Evolutionary conservation across 2,797 vertebrate species (phyloP), one percentile per base, ranked within the genome.

Genomic region (Hyperoplus lanceolatus): DNA sequence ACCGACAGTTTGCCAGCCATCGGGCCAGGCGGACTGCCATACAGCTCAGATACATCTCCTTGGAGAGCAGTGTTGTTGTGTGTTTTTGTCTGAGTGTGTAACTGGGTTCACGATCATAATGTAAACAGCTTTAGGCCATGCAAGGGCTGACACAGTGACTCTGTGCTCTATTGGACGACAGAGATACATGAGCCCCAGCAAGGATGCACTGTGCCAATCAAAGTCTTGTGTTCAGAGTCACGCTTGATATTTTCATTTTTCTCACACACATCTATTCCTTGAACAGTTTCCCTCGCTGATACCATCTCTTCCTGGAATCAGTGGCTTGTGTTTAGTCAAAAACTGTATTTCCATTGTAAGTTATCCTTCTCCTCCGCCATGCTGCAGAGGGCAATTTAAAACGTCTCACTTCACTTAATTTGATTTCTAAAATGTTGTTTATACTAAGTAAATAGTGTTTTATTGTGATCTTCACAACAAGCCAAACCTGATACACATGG

Each of bases 71-170:
- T 15, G 51, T 55, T 38, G 16, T 21, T 58, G 62, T 36, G 62
- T 55, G 13, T 39, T 48, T 60, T 49, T 46, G 38, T 51, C 71
- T 75, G 68, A 39, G 71, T 65, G 58, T 70, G 59, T 56, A 42
- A 63, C 41, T 59, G 55, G 39, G 38, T 72, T 11, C 62, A 56
- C 61, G 70, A 62, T 49, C n/a, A 70, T 90, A 82, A 87, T 79
- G 73, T 78, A 83, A 91, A 85, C 77, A 71, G 60, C 66, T 55
- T 39, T 60, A 80, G 77, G 63, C 36, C 43, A 82, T 82, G 75
- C 71, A 69, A 88, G 70, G 73, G 8, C 78, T 70, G 77, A 87
- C 77, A 87, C 64, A 74, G 67, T 77, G 89, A 82, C 75, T 73
- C 84, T 75, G 53, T 78, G 78, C 74, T 78, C 61, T 43, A 42